Conservation (phyloP, 2,888 invertebrate species). For the Zeuzera pyrina region DNA sequence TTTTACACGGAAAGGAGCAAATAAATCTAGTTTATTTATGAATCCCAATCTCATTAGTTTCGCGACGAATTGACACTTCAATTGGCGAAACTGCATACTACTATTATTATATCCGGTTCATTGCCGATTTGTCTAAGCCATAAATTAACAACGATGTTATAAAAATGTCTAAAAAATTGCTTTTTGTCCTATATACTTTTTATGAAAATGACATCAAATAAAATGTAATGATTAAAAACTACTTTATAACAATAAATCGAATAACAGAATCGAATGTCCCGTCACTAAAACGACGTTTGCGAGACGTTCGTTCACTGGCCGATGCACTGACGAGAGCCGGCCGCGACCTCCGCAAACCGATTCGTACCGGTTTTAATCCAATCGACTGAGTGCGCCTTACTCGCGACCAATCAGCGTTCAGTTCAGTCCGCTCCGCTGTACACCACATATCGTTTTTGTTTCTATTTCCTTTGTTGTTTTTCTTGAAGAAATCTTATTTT, state of each 20-base stretch:
- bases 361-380: constrained; percentile 59
- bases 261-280: constrained; percentile 35
- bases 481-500: constrained; percentile 12
- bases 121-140: constrained; percentile 21
- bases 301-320: constrained; percentile 24
- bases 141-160: constrained; percentile 11
- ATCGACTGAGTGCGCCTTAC: constrained; percentile 50
- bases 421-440: constrained; percentile 39
- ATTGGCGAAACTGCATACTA: constrained; percentile 30
- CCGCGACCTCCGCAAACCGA: constrained; percentile 56
- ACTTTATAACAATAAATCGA: too few relatives aligned
- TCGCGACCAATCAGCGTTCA: constrained; percentile 59
- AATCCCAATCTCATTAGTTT: constrained; percentile 31
- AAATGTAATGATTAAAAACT: too few relatives aligned
- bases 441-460: constrained; percentile 29
- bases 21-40: constrained; percentile 11
- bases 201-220: too few relatives aligned
- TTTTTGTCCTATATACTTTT: too few relatives aligned
- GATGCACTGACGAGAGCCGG: constrained; percentile 60
- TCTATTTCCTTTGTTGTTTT: constrained; percentile 33
- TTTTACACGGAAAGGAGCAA: constrained; percentile 8
- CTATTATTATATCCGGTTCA: constrained; percentile 30
- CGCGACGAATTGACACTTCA: constrained; percentile 28
- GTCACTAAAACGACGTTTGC: constrained; percentile 36
- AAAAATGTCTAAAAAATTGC: constrained; percentile 7